phyloP scores from a whole-genome alignment of 2,888 invertebrate species.

The Tuberolachnus salignus region DNA sequence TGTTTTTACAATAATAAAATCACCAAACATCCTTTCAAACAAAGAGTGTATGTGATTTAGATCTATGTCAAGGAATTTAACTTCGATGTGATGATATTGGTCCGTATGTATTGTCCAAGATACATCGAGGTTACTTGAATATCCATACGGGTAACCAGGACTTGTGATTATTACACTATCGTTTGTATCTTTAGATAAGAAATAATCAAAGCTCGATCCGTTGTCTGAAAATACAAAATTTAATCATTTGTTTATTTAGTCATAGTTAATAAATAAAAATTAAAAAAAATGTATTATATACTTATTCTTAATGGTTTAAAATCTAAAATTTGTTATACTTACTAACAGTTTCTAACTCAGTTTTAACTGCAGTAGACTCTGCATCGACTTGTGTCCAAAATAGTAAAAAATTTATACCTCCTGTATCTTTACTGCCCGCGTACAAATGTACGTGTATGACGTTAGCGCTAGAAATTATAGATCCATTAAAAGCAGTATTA shows the following conservation, averaged over 20 bases:
- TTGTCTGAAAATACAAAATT: conserved; percentile 40
- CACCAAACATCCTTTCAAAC: neutral
- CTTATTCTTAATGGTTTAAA: too few relatives aligned
- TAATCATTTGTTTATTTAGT: neutral
- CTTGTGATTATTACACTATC: conserved; percentile 57
- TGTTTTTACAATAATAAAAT: conserved; percentile 16
- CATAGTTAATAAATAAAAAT: neutral
- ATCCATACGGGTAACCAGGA: conserved; percentile 78
- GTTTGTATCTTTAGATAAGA: conserved; percentile 52
- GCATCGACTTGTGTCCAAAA: conserved; percentile 19
- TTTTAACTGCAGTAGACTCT: too few relatives aligned
- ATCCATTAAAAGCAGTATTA: neutral
- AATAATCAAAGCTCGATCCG: conserved; percentile 35
- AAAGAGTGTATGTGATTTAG: conserved; percentile 61
- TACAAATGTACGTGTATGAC: neutral
- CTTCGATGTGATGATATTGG: conserved; percentile 68
- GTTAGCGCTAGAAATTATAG: conserved; percentile 23
- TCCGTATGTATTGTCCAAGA: conserved; percentile 74
- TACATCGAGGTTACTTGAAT: conserved; percentile 71
- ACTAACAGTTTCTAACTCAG: neutral
- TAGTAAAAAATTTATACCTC: conserved; percentile 15
- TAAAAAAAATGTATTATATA: too few relatives aligned
- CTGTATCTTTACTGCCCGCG: neutral
- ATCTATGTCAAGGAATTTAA: conserved; percentile 68
- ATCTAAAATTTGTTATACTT: neutral